phyloP scores from a whole-genome alignment of 1,140 invertebrate species.

The Chironomus tepperi region DNA sequence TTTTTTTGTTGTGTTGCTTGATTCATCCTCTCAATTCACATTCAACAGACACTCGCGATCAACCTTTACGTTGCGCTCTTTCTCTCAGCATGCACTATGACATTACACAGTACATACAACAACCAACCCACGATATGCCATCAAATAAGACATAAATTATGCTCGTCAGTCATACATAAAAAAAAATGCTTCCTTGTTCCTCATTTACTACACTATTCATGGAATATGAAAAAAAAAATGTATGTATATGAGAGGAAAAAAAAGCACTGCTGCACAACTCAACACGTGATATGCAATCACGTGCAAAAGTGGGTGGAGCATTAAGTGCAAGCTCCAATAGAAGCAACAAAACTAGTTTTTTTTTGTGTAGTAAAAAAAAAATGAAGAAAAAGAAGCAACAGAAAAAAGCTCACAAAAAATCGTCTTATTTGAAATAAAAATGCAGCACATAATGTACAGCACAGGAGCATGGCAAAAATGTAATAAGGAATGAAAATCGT shows the following conservation, averaged over 20 bases:
- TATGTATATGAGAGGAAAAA: too few relatives aligned
- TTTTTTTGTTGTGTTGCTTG: too few relatives aligned
- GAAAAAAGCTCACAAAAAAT: background rate
- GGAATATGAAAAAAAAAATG: background rate
- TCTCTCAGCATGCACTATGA: background rate
- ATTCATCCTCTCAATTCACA: background rate
- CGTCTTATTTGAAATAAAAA: background rate
- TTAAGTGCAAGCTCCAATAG: slow-evolving; percentile 6
- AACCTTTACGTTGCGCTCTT: background rate
- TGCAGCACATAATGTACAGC: background rate
- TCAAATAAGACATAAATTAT: slow-evolving; percentile 18
- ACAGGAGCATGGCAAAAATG: slow-evolving; percentile 11
- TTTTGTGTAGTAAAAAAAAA: background rate
- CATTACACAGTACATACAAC: background rate
- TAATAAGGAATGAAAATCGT: background rate
- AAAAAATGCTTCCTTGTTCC: background rate
- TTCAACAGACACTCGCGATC: background rate
- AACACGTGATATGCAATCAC: slow-evolving; percentile 20
- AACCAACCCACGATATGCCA: background rate
- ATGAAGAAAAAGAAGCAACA: background rate
- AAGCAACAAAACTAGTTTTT: slow-evolving; percentile 13
- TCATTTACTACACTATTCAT: slow-evolving; percentile 8
- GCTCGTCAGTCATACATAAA: background rate
- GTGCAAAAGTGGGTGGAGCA: slow-evolving; percentile 18
- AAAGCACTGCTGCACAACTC: background rate